A percentile compares a stretch with the other conserved stretches of the same genome.
phyloP scores from a whole-genome alignment of 53 echinoderm and acorn worm species.

The Henricia sp. region DNA sequence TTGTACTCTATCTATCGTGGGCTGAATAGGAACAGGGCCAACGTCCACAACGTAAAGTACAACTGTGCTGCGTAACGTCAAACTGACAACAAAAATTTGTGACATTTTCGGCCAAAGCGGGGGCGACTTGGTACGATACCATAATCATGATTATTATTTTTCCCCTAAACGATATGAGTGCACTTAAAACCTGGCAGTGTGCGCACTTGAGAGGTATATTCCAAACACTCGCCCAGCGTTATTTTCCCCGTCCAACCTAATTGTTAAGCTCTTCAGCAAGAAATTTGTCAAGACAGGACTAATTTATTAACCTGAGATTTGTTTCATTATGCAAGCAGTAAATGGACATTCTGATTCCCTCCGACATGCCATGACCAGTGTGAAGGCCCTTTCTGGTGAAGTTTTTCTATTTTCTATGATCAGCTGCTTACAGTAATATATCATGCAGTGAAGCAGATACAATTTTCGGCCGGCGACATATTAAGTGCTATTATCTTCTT shows the following conservation, averaged over 20 bases:
- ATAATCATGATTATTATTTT: background rate
- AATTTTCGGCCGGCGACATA: no score
- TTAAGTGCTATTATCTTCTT: no score
- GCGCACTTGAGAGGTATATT: slow-evolving; percentile 21
- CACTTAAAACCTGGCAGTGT: slow-evolving; percentile 9
- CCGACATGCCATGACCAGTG: slow-evolving; percentile 3
- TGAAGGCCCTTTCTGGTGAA: background rate
- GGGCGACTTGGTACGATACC: no score
- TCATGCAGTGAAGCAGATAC: no score
- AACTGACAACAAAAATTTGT: slow-evolving; percentile 14
- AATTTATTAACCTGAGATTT: slow-evolving; percentile 12
- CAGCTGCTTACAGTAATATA: no score
- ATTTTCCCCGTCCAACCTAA: slow-evolving; percentile 14
- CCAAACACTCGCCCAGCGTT: slow-evolving; percentile 32
- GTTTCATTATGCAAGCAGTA: background rate
- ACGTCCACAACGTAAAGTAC: slow-evolving; percentile 36
- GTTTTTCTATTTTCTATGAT: no score
- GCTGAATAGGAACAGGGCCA: slow-evolving; percentile 12
- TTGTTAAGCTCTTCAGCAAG: slow-evolving; percentile 15
- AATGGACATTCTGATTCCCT: slow-evolving; percentile 23
- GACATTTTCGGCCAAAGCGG: no score
- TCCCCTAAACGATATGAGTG: slow-evolving; percentile 9
- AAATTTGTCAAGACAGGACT: slow-evolving; percentile 33
- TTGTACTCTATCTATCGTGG: slow-evolving; percentile 41
- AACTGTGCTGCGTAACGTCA: background rate